Base-by-base conservation (phyloP, 2,888 invertebrate species). In the Apantesis nais region DNA sequence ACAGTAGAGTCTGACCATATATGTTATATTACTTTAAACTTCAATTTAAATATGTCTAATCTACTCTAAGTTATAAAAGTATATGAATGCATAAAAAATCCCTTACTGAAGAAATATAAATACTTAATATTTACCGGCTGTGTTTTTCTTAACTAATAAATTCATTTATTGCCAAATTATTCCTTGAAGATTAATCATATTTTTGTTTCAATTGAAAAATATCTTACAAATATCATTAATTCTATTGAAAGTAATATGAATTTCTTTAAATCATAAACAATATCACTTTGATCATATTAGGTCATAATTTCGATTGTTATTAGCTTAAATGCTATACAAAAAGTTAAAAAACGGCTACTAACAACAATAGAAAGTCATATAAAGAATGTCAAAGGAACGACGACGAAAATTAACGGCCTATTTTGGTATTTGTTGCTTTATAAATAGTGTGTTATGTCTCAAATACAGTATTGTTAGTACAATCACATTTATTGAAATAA, bases 401-500 rank as follows among this genome's bases (percentile, higher is more conserved):
- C n/a, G n/a, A n/a, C 22, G n/a, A 62, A 34, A 22, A 39, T 12
- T 39, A 39, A 62, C 39, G 14, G n/a, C 16, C 41, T 66, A 41
- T 7, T 48, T 25, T 44, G 39, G 14, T 52, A 39, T 29, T 41
- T 70, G 37, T 39, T 16, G 11, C 12, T 44, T 2, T 41, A 63
- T 37, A 19, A 16, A 62, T 34, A 22, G 44, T 31, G 44, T 44
- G 34, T 58, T 66, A 66, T 76, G 65, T 76, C 63, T 74, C 72
- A 77, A 67, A 70, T 62, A 70, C 69, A 70, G 67, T 52, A 74
- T 81, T 72, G 86, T 84, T 74, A 80, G 72, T 74, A 83, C 83
- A 87, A 88, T 87, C 85, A 86, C 85, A 83, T 81, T 81, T 83
- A 87, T 90, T 88, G 85, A 89, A 74, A 77, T 77, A 76, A 79